Percentiles rank a stretch among this genome's conserved stretches.
These are phyloP conservation scores for Sycophaga agraensis DNA, from an alignment of 1,140 invertebrate genomes.

Conservation along the genomic window DNA sequence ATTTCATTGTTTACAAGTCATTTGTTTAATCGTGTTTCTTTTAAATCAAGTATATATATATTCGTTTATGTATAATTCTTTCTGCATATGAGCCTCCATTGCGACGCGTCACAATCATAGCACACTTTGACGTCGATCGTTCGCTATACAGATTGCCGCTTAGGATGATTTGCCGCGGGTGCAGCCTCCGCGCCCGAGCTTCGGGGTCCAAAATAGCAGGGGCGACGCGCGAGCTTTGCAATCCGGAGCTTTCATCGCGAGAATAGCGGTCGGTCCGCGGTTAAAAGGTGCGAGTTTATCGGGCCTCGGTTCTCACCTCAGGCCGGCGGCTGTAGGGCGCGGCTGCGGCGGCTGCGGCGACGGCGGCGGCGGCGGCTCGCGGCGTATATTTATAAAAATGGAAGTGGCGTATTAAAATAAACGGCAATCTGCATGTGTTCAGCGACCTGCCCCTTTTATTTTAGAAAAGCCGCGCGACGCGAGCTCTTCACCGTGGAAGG, in stretches of 20 bases:
- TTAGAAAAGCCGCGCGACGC: conserved; percentile 19
- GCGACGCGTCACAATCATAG: background rate
- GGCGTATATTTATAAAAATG: conserved; percentile 1
- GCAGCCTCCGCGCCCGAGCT: too few relatives aligned
- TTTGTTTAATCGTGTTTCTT: conserved; percentile 14
- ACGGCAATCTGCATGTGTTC: conserved; percentile 15
- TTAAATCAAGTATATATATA: background rate
- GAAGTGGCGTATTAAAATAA: conserved; percentile 17
- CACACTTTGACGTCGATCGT: conserved; percentile 16
- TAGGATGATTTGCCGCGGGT: too few relatives aligned
- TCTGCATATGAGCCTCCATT: conserved; percentile 9
- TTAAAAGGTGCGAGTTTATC: too few relatives aligned
- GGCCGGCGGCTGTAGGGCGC: too few relatives aligned
- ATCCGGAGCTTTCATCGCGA: too few relatives aligned
- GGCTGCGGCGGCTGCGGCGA: too few relatives aligned
- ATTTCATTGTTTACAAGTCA: conserved; percentile 13
- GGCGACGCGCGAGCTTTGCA: too few relatives aligned
- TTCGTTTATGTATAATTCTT: background rate
- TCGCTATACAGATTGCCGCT: conserved; percentile 8
- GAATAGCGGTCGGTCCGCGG: too few relatives aligned
- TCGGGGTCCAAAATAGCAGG: too few relatives aligned
- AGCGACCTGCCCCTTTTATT: conserved; percentile 20
- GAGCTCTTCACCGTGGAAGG: conserved; percentile 15
- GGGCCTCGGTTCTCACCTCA: too few relatives aligned
- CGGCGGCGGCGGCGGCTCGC: too few relatives aligned